phyloP scores from a whole-genome alignment of 2,888 invertebrate species.

The Drosophila buzzatii region DNA sequence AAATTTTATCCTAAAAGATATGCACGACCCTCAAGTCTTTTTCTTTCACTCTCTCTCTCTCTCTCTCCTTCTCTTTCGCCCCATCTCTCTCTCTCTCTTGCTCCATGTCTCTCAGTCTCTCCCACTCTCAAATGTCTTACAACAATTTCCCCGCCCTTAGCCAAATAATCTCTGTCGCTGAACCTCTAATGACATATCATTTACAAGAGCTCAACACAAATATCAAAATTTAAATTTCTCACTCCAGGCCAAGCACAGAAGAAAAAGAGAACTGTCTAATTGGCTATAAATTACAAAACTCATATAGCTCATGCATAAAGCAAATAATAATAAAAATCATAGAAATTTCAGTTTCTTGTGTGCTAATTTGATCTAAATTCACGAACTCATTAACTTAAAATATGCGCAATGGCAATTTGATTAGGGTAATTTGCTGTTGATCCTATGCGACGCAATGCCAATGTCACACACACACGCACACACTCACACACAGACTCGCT shows the following conservation, averaged over 20 bases:
- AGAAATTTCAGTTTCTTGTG: constrained; percentile 14
- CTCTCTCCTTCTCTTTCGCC: no score
- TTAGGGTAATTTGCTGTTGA: constrained; percentile 79
- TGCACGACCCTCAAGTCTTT: no score
- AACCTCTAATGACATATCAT: background rate
- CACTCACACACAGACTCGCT: constrained; percentile 17
- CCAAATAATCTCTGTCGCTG: background rate
- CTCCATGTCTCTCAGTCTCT: no score
- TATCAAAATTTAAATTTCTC: background rate
- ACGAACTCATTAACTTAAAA: constrained; percentile 77
- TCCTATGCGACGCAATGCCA: constrained; percentile 50
- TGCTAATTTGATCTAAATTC: constrained; percentile 71
- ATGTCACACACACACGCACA: constrained; percentile 17
- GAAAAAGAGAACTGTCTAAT: background rate
- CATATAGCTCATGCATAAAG: background rate
- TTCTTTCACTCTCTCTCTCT: no score
- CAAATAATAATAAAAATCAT: constrained; percentile 15
- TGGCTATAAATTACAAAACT: constrained; percentile 2
- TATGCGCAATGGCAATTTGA: constrained; percentile 80
- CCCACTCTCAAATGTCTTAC: background rate
- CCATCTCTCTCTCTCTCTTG: no score
- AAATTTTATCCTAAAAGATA: no score
- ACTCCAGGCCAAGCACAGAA: background rate
- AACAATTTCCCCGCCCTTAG: background rate
- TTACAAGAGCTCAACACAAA: background rate